Conservation (phyloP, 2,113 vertebrate genomes). For the Aegithalos caudatus region DNA sequence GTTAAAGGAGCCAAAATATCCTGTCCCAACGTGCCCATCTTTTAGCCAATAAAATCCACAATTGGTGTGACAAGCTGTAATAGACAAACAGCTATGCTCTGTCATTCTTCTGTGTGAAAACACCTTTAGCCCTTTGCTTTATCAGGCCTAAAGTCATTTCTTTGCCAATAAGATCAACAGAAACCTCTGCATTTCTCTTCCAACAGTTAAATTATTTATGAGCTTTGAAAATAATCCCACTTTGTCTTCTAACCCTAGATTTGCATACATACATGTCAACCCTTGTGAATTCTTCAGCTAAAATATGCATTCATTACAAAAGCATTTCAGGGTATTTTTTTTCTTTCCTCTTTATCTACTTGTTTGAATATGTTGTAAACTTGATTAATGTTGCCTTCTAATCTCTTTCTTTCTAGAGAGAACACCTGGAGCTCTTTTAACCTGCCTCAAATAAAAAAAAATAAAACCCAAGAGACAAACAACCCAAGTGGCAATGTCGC, state of each 20-base stretch:
- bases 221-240: constrained; percentile 46
- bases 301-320: constrained; percentile 61
- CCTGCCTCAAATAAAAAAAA: constrained; percentile 30
- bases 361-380: constrained; percentile 65
- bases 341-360: constrained; percentile 49
- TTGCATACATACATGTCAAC: constrained; percentile 32
- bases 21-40: constrained; percentile 3
- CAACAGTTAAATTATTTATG: constrained; percentile 50
- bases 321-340: constrained; percentile 34
- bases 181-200: constrained; percentile 23
- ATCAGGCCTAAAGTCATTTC: constrained; percentile 16
- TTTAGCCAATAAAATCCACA: not conserved
- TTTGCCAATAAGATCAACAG: constrained; percentile 6
- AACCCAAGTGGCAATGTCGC: not conserved
- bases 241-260: constrained; percentile 50
- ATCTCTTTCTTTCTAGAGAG: constrained; percentile 62
- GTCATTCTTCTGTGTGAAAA: not conserved
- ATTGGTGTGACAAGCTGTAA: not conserved
- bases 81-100: not conserved
- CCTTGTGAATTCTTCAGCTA: constrained; percentile 29
- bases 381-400: constrained; percentile 71
- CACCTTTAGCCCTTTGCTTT: not conserved
- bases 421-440: constrained; percentile 69
- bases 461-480: not conserved
- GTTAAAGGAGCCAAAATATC: not conserved